A percentile compares a stretch with the other conserved stretches of the same genome.
These are phyloP conservation scores for Pherbina coryleti DNA, from an alignment of 2,888 invertebrate species.

Conservation along the genomic window DNA sequence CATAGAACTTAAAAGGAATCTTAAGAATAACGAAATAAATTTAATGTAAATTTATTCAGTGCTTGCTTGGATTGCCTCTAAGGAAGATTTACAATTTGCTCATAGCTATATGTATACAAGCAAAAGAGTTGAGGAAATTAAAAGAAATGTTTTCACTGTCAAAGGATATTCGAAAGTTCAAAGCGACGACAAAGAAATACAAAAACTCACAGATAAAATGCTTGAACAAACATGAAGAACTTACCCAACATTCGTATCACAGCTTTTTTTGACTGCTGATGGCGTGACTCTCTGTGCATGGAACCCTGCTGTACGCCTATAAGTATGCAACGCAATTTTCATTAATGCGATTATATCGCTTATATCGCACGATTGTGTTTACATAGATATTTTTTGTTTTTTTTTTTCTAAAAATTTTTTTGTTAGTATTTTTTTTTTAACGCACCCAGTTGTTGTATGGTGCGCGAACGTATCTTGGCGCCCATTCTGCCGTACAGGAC, in stretches of 20 bases:
- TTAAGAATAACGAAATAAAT: neutral
- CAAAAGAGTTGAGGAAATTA: neutral
- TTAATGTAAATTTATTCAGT: neutral
- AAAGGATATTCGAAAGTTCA: too few species aligned
- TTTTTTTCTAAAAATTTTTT: neutral
- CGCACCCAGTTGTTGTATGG: constrained; percentile 70
- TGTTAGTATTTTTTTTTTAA: constrained; percentile 19
- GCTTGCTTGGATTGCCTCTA: neutral
- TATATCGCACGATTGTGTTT: neutral
- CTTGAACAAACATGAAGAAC: constrained; percentile 33
- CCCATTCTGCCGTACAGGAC: constrained; percentile 86
- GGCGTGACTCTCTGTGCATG: constrained; percentile 78
- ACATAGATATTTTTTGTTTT: neutral
- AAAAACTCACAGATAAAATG: too few species aligned
- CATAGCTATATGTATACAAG: neutral
- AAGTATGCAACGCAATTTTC: constrained; percentile 25
- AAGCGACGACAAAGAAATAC: too few species aligned
- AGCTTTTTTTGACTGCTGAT: constrained; percentile 79
- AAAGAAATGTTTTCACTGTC: too few species aligned
- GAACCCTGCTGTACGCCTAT: constrained; percentile 73
- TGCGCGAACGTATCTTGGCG: constrained; percentile 74
- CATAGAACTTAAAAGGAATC: neutral
- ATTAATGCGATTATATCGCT: neutral
- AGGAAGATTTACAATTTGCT: neutral
- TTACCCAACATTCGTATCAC: constrained; percentile 86